phyloP scores from a whole-genome alignment of 2,888 invertebrate species.

The Isoperla grammatica region DNA sequence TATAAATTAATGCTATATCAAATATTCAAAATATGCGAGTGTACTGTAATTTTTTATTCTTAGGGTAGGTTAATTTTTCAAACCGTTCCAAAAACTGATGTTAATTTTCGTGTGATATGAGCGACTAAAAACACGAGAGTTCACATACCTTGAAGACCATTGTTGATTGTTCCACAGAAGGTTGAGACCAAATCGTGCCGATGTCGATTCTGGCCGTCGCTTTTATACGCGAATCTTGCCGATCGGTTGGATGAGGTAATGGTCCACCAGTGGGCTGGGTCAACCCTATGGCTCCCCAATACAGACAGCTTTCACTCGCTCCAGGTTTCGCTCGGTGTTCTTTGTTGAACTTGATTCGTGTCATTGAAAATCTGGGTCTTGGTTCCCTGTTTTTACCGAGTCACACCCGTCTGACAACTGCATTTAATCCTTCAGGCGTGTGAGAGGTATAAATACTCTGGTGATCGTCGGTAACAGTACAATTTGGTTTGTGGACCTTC shows the following conservation, averaged over 20 bases:
- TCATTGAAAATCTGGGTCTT: neutral
- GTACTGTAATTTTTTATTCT: no score
- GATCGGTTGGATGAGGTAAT: conserved; percentile 1
- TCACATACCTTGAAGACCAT: conserved; percentile 11
- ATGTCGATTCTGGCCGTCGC: neutral
- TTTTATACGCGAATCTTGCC: conserved; percentile 4
- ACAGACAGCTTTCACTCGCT: conserved; percentile 13
- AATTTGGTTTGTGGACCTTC: conserved; percentile 1
- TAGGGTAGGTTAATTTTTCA: no score
- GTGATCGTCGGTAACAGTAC: neutral
- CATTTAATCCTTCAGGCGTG: no score
- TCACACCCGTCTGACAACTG: neutral
- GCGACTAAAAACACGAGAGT: neutral
- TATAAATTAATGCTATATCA: no score
- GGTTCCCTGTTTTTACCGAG: neutral
- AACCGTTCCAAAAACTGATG: no score
- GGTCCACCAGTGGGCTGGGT: conserved; percentile 1
- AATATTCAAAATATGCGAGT: no score
- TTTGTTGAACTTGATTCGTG: conserved; percentile 5
- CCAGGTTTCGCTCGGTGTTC: neutral
- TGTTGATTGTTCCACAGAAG: neutral
- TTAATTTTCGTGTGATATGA: no score
- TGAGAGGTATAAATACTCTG: neutral
- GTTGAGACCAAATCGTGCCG: conserved; percentile 12
- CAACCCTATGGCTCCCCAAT: conserved; percentile 14